Base-by-base conservation (phyloP, 2,888 invertebrate genomes). In the Cynaeus angustus region DNA sequence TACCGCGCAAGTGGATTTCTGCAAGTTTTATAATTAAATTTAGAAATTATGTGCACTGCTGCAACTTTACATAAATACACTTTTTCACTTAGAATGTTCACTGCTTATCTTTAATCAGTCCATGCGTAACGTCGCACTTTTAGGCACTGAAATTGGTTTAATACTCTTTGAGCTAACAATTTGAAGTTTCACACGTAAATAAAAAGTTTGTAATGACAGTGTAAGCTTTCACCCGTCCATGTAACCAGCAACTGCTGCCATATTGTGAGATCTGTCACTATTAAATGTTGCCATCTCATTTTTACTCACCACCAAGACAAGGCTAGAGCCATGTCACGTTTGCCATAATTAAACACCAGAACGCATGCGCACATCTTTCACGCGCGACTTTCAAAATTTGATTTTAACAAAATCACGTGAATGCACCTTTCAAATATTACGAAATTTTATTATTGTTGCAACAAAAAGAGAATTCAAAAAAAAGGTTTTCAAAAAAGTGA, bases 141-240 rank as follows among this genome's bases (percentile, higher is more conserved):
- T 62, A 52, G 53, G 64, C 64, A 64, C 64, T 53, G 43, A 43
- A 64, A 14, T n/a, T 12, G 12, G 16, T 46, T 28, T 46, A 45
- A 28, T 46, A 3, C 43, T 26, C 28, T 21, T n/a, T 41, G 30
- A 67, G 46, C 64, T 41, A 0, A 8, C 74, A 69, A 70, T 75
- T 75, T 74, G 74, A 75, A 75, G 77, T 76, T 77, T 77, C 76
- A 74, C 75, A 79, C 71, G 80, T 81, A 81, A 82, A 81, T 81
- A 80, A 79, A 80, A 79, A 78, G 74, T 77, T 74, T 74, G 72
- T 74, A 75, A 77, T 77, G 77, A 78, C 77, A 79, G 77, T 75
- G 73, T 69, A 75, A 77, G 81, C 82, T 83, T 83, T 82, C 82
- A 81, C 82, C 78, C 78, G 56, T 74, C 76, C 59, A 55, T 56